These are phyloP conservation scores for Lasioglossum baleicum DNA, from an alignment of 1,140 invertebrate species.

Conservation along the genomic window DNA sequence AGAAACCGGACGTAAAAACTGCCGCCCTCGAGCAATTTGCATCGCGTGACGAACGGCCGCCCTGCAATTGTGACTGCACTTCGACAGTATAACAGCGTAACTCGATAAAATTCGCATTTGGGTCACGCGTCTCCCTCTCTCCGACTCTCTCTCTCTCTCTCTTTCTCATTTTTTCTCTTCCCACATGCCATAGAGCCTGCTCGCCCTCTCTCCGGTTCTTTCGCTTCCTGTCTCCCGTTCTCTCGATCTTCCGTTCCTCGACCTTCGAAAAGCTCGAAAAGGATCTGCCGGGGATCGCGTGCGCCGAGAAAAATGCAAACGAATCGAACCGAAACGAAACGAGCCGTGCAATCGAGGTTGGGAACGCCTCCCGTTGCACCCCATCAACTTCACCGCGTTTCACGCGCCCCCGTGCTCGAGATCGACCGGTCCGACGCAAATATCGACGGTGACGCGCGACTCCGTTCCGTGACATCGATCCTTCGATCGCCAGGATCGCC, in stretches of 20 bases:
- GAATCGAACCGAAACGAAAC: background rate
- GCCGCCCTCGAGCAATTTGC: constrained; percentile 60
- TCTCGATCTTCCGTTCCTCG: background rate
- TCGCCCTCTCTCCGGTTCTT: too few relatives aligned
- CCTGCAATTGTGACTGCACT: constrained; percentile 68
- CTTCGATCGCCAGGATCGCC: too few relatives aligned
- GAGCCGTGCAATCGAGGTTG: background rate
- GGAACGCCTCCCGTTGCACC: constrained; percentile 29
- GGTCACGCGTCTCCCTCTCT: constrained; percentile 65
- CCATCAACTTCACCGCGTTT: constrained; percentile 3
- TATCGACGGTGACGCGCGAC: constrained; percentile 10
- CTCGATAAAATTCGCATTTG: constrained; percentile 73
- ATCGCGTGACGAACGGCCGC: constrained; percentile 68
- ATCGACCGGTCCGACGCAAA: constrained; percentile 13
- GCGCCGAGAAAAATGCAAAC: constrained; percentile 20
- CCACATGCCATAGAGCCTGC: too few relatives aligned
- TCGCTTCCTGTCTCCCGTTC: too few relatives aligned
- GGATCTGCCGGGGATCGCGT: constrained; percentile 47
- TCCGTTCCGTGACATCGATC: too few relatives aligned
- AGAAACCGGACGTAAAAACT: constrained; percentile 57
- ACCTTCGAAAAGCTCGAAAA: background rate
- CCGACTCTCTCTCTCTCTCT: background rate
- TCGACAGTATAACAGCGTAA: constrained; percentile 69
- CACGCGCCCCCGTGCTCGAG: background rate
- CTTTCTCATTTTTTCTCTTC: background rate